Conservation (phyloP, 2,797 vertebrate genomes). For the Poeciliopsis infans region DNA sequence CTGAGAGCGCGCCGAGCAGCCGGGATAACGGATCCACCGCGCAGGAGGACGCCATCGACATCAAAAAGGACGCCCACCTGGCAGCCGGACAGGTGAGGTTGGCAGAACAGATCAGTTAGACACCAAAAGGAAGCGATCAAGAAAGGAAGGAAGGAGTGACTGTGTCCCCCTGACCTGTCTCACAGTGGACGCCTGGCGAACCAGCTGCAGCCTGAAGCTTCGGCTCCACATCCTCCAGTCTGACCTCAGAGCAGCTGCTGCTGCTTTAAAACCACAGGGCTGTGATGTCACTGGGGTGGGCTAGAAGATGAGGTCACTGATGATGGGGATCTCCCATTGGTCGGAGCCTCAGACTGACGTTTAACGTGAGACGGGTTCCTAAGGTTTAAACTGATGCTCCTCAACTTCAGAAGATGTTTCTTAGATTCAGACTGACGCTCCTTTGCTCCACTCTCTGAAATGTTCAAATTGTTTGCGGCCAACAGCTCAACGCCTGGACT, state of each 20-base stretch:
- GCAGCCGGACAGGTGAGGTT: not conserved
- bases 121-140: not conserved
- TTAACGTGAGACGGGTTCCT: not conserved
- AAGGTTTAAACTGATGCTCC: not conserved
- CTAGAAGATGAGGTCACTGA: not conserved
- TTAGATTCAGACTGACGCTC: not conserved
- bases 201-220: constrained; percentile 41
- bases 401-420: not conserved
- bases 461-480: too few relatives aligned
- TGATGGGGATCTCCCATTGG: not conserved
- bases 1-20: constrained; percentile 84
- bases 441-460: not conserved
- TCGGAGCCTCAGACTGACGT: too few relatives aligned
- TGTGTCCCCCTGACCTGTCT: constrained; percentile 49
- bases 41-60: constrained; percentile 89
- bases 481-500: too few relatives aligned
- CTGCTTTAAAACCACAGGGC: constrained; percentile 34
- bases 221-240: constrained; percentile 58
- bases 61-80: constrained; percentile 88
- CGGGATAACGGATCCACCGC: constrained; percentile 85
- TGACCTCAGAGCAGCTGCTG: constrained; percentile 4
- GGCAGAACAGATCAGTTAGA: not conserved
- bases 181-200: constrained; percentile 33
- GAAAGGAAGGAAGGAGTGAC: not conserved
- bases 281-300: constrained; percentile 33